Evolutionary conservation across 2,797 vertebrate genomes (phyloP).

Genomic region (Enteromius radiatus): DNA sequence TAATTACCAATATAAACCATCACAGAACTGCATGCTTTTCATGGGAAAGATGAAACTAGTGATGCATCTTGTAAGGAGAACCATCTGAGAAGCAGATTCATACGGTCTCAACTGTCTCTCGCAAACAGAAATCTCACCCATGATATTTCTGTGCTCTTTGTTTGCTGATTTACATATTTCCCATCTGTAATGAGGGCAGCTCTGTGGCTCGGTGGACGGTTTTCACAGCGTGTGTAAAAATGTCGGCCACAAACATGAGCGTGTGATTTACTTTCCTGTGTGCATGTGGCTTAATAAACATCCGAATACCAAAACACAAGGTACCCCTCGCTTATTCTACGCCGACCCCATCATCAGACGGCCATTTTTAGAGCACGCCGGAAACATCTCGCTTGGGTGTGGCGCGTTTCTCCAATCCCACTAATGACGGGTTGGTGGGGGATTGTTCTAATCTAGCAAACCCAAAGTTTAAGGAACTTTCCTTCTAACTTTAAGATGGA

Average conservation of each 20-base stretch:
- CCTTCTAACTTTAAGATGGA: conserved; percentile 56
- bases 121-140: background rate
- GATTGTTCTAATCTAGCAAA: conserved; percentile 79
- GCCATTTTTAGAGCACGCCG: conserved; percentile 63
- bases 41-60: background rate
- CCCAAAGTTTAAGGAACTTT: conserved; percentile 52
- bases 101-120: background rate
- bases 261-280: conserved; percentile 46
- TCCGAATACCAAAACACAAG: conserved; percentile 36
- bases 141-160: background rate
- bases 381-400: conserved; percentile 78
- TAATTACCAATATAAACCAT: background rate
- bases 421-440: conserved; percentile 82
- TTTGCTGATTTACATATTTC: conserved; percentile 25
- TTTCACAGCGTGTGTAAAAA: conserved; percentile 43
- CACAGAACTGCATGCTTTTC: background rate
- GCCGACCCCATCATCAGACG: conserved; percentile 60
- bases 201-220: conserved; percentile 27
- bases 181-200: background rate
- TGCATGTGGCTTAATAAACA: conserved; percentile 51
- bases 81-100: background rate
- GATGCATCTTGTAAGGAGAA: background rate
- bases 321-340: conserved; percentile 52
- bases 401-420: conserved; percentile 75
- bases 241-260: conserved; percentile 37